Evolutionary conservation across 2,113 vertebrate species (phyloP), one percentile per base, ranked within the genome.

Genomic region (Scomber colias): DNA sequence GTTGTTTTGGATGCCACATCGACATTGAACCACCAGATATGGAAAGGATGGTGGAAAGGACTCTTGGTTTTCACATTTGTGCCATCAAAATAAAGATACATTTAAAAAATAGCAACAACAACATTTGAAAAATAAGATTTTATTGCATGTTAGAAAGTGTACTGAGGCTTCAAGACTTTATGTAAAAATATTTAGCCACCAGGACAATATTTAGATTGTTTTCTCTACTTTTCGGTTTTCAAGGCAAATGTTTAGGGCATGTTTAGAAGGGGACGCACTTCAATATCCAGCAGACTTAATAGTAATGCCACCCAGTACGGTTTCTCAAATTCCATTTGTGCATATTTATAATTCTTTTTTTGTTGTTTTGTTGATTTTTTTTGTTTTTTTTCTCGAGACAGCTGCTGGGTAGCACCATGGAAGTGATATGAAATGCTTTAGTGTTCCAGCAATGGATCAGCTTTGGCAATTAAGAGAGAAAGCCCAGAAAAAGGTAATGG

Each of bases 401-500:
- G 91, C 83, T 89, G 87, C 88, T 86, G 79, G 69, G 67, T 83
- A 87, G 81, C 84, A 88, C 81, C 81, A 82, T 88, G 83, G 89
- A 92, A 90, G 90, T 84, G 89, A 93, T 93, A 90, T 84, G 79
- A 91, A 91, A 91, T 87, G 86, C 92, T 92, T 91, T 89, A 92
- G 81, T 87, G 86, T 90, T 92, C 86, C 83, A 83, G 89, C 87
- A 87, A 91, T 90, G 88, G 87, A 93, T 90, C 86, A 82, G 92
- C 81, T 91, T 91, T 89, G 87, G 92, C 92, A 94, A 94, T 94
- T 94, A 95, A 92, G 85, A 85, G 82, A 90, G 87, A 89, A 91
- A 89, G 84, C 77, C 79, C 81, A 87, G 91, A 87, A 90, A 94
- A 92, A 89, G 90, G 92, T 92, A 93, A 93, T 91, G 92, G 90